Base-by-base conservation (phyloP, 2,797 vertebrate genomes). In the Darevskia nairensis region DNA sequence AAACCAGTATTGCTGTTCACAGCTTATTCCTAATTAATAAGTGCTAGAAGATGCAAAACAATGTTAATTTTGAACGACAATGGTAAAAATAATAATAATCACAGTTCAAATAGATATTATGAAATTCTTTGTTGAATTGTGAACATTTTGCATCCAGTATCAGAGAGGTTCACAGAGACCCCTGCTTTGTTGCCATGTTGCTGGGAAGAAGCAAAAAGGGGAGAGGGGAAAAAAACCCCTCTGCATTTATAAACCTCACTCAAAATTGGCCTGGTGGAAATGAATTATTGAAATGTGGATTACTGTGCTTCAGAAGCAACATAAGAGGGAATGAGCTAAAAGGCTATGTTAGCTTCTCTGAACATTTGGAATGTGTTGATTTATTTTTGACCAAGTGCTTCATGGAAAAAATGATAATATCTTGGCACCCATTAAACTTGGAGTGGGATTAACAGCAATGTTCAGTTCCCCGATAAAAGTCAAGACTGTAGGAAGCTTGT, bases 1-100 rank as follows among this genome's bases (percentile, higher is more conserved):
- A 10, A 81, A 6, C 68, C 66, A 78, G 69, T 2, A 9, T 19
- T 0, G 15, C 72, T 0, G 7, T 55, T 88, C 87, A 64, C 4
- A 64, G 84, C 27, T 92, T 91, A 68, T 85, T 90, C 80, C 86
- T 94, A 74, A 69, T 91, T 32, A 93, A 91, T 23, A 10, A 2
- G 17, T 93, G 87, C 86, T 80, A 55, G 32, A 86, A 92, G 79
- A 89, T 90, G 64, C 68, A 90, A n/a, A 89, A 89, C 88, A 92
- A 87, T 89, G 75, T 0, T 90, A 19, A 41, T 35, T 27, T 89
- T 89, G 89, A 90, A 85, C 39, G 84, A 76, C 87, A 90, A 46
- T 87, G 32, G 86, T 82, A 76, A 27, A 86, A 35, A 84, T 80
- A 86, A 11, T 55, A 55, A 86, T 29, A 78, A 21, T 69, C 35